These are phyloP conservation scores for Anastrepha obliqua DNA, from an alignment of 1,140 invertebrate genomes.

Conservation along the genomic window DNA sequence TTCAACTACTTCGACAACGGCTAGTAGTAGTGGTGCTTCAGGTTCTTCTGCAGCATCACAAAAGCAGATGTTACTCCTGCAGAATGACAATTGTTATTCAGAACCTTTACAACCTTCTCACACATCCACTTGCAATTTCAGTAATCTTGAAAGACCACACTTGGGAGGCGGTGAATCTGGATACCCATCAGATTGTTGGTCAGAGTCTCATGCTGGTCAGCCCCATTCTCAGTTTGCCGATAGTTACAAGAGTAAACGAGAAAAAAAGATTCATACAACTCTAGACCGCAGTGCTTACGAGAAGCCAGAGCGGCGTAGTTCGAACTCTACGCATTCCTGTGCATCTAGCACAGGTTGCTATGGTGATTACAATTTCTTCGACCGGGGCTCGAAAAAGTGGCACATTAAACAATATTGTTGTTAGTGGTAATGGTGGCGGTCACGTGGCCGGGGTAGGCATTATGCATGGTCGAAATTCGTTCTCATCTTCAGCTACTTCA, in stretches of 20 bases:
- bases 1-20: conserved; percentile 57
- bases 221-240: not conserved
- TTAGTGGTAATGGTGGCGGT: conserved; percentile 22
- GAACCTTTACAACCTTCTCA: conserved; percentile 63
- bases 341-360: conserved; percentile 60
- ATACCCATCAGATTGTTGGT: conserved; percentile 60
- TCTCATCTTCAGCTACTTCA: conserved; percentile 57
- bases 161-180: conserved; percentile 61
- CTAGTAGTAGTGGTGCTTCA: conserved; percentile 58
- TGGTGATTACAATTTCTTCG: conserved; percentile 69
- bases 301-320: conserved; percentile 67
- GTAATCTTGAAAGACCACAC: conserved; percentile 70
- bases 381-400: conserved; percentile 71
- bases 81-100: conserved; percentile 70
- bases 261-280: conserved; percentile 59
- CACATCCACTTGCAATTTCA: conserved; percentile 68
- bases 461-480: conserved; percentile 56
- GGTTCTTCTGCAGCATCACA: conserved; percentile 63
- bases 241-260: conserved; percentile 57
- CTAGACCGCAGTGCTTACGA: conserved; percentile 64
- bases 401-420: conserved; percentile 67
- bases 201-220: conserved; percentile 58
- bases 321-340: conserved; percentile 70
- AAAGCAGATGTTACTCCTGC: conserved; percentile 65
- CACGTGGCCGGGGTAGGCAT: not conserved